Evolutionary conservation across 2,797 vertebrate genomes (phyloP), one percentile per base, ranked within the genome.

Genomic region (Eulemur coronatus): DNA sequence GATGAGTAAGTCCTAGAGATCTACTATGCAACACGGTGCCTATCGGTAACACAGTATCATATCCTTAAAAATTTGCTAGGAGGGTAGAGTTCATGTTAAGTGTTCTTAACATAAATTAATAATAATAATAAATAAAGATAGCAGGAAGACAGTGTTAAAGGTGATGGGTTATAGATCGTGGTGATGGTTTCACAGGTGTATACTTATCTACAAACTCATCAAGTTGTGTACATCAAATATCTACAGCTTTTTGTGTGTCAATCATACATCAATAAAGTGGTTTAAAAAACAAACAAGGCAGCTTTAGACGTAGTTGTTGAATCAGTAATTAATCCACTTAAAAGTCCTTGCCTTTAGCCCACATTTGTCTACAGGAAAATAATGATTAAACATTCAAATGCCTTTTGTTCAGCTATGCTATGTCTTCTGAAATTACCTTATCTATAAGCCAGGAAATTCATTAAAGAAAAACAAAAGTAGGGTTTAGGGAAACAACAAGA

Each of bases 291-390:
- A 61, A 59, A 82, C 24, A 76, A 91, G 55, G 28, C 7, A 43
- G 63, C 18, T 73, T 67, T 69, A 46, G 26, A 38, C 50, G 33
- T 2, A 57, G 38, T 28, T 50, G 38, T 18, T 67, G 46, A 75
- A 50, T 65, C 55, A 52, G 35, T 91, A 91, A 86, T 69, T 57
- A 75, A 91, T 84, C 81, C 43, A 80, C 50, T 50, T 75, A 80
- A 69, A 69, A 11, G 24, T 28, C 72, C 41, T 63, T 87, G 33
- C 38, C 55, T 18, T 43, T 17, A 43, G 24, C 33, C n/a, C 11
- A 5, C 14, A 63, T 46, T 15, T 70, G 15, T 65, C 79, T 55
- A 55, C 17, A 70, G 55, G 43, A 63, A 87, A 78, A 89, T 48
- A 72, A 73, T 38, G 70, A 63, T 57, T 43, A 82, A 63, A 26